Evolutionary conservation across 2,113 vertebrate genomes (phyloP), one percentile per base, ranked within the genome.

Genomic region (Ranitomeya variabilis): DNA sequence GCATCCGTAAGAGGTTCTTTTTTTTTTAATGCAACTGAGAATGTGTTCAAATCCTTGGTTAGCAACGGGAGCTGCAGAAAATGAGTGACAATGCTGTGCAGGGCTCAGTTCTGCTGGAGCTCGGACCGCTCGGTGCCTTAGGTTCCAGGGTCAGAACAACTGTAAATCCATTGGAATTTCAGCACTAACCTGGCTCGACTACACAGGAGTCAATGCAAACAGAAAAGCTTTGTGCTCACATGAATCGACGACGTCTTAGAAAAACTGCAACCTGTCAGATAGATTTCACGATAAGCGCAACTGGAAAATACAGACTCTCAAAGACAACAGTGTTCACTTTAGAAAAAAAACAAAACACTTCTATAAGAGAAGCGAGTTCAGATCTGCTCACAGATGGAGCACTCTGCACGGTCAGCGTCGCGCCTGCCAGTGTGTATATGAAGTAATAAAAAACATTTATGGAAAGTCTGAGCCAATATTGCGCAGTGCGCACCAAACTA

Each of bases 241-340:
- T 10, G 19, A 54, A 84, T 69, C 21, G 26, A 13, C 54, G 64
- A 55, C 66, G 21, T 15, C 81, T 69, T 54, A 52, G 37, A 66
- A 16, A 52, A 69, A 69, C 18, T 54, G 62, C 31, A 83, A 26
- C 13, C n/a, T 69, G 82, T 84, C 82, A 69, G 82, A 84, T 71
- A 16, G 64, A 69, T 71, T 66, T 21, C 51, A 16, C 69, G 82
- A 69, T 69, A 84, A 84, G 45, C 71, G 60, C n/a, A 69, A 23
- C n/a, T 54, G 55, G 18, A 45, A 26, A 69, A 23, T 14, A 10
- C 64, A 23, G 21, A 51, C 31, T 21, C 62, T 52, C 12, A 67
- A 21, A 23, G 18, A 15, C 51, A 12, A 37, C 80, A 83, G 62
- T 67, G 21, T 23, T 26, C 3, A 60, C 23, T 80, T 60, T 16